phyloP scores from a whole-genome alignment of 2,888 invertebrate genomes.

The Podabrus alpinus region DNA sequence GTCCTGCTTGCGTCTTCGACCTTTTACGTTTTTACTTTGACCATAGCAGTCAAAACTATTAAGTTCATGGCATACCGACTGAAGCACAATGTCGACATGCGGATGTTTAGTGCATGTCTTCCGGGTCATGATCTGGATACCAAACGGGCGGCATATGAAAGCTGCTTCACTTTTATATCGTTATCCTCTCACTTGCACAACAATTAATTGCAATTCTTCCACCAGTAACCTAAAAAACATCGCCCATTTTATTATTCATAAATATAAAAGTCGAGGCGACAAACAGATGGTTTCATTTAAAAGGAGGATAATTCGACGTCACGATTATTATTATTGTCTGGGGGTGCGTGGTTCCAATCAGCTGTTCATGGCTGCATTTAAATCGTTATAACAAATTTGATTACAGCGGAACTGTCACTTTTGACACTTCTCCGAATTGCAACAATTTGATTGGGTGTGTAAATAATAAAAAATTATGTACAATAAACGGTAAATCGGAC shows the following conservation, averaged over 20 bases:
- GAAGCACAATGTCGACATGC: constrained; percentile 48
- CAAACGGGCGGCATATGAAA: constrained; percentile 40
- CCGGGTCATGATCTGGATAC: constrained; percentile 60
- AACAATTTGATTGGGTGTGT: constrained; percentile 32
- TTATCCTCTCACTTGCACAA: neutral
- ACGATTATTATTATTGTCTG: neutral
- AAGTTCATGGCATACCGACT: constrained; percentile 76
- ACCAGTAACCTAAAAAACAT: neutral
- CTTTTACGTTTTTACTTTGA: constrained; percentile 71
- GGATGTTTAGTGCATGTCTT: constrained; percentile 48
- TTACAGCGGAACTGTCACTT: neutral
- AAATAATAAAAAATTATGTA: constrained; percentile 28
- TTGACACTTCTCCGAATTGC: constrained; percentile 3
- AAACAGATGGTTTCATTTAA: neutral
- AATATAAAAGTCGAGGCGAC: too few species aligned
- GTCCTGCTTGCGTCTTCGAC: constrained; percentile 70
- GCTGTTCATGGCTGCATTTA: neutral
- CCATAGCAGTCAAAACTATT: constrained; percentile 76
- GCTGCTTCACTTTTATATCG: constrained; percentile 32
- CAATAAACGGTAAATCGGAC: neutral
- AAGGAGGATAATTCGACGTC: neutral
- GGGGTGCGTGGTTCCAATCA: neutral
- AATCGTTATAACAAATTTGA: neutral
- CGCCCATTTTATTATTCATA: neutral
- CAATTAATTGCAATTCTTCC: neutral